These are phyloP conservation scores for Antechinus stuartii DNA, from an alignment of 2,113 vertebrate genomes.

Conservation along the genomic window DNA sequence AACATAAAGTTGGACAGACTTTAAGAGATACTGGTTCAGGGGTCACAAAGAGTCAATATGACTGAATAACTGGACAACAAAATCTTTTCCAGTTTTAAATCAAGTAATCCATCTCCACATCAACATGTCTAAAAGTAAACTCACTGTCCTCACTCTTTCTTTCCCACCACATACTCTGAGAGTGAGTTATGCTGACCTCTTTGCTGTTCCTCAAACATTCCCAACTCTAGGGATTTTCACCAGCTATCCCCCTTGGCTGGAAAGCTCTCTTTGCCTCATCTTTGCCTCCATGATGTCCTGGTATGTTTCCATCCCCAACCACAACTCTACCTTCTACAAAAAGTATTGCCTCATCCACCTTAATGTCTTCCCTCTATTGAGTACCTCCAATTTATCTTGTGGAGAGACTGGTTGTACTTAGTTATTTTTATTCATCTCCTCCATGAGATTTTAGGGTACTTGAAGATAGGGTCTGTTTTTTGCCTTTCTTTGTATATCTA, in stretches of 20 bases:
- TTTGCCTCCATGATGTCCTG: background rate
- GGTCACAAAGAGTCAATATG: background rate
- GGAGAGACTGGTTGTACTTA: background rate
- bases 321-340: background rate
- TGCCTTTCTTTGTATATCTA: background rate
- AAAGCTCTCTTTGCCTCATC: background rate
- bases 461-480: background rate
- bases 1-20: background rate
- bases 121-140: background rate
- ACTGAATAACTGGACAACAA: background rate
- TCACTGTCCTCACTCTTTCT: background rate
- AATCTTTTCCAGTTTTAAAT: background rate
- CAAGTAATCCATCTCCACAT: background rate
- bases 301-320: background rate
- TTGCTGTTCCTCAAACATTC: background rate
- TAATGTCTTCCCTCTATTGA: background rate
- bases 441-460: background rate
- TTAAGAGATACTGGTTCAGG: background rate
- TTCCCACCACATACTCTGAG: background rate
- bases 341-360: background rate
- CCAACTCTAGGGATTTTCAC: background rate
- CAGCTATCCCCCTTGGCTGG: background rate
- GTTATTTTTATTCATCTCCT: background rate
- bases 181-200: background rate
- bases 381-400: background rate